These are phyloP conservation scores for Xestia ashworthii DNA, from an alignment of 2,888 invertebrate genomes.

Conservation along the genomic window DNA sequence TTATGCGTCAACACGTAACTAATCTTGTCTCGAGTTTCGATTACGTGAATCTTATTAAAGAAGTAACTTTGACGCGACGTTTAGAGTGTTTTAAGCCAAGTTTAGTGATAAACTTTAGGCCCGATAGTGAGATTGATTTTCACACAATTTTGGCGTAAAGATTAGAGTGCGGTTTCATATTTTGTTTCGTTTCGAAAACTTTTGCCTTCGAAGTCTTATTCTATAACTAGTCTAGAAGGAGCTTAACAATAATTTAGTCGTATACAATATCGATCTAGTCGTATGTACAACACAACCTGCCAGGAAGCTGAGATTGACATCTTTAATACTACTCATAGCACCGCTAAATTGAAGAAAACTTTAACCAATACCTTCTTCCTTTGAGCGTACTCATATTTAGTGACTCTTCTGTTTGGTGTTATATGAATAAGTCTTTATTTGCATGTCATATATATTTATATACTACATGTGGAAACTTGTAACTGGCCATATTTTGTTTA, in stretches of 20 bases:
- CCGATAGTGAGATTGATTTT: constrained; percentile 15
- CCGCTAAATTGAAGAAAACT: too few relatives aligned
- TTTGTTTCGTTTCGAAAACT: not conserved
- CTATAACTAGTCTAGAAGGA: not conserved
- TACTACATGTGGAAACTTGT: too few relatives aligned
- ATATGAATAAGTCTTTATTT: too few relatives aligned
- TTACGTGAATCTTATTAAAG: constrained; percentile 59
- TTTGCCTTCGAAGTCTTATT: not conserved
- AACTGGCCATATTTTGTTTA: too few relatives aligned
- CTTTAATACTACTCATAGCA: too few relatives aligned
- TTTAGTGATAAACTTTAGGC: constrained; percentile 40
- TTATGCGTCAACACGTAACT: constrained; percentile 67
- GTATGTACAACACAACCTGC: too few relatives aligned
- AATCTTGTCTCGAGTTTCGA: constrained; percentile 57
- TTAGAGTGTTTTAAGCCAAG: constrained; percentile 37
- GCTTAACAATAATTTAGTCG: not conserved
- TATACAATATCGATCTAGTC: too few relatives aligned
- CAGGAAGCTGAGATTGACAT: too few relatives aligned
- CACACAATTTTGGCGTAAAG: not conserved
- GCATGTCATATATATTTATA: too few relatives aligned
- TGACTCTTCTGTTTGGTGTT: too few relatives aligned
- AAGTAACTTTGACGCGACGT: constrained; percentile 42
- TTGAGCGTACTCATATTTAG: too few relatives aligned
- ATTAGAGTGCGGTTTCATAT: not conserved
- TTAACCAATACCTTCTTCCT: too few relatives aligned